phyloP scores from a whole-genome alignment of 1,140 invertebrate species.

The Drosophila lacteicornis region DNA sequence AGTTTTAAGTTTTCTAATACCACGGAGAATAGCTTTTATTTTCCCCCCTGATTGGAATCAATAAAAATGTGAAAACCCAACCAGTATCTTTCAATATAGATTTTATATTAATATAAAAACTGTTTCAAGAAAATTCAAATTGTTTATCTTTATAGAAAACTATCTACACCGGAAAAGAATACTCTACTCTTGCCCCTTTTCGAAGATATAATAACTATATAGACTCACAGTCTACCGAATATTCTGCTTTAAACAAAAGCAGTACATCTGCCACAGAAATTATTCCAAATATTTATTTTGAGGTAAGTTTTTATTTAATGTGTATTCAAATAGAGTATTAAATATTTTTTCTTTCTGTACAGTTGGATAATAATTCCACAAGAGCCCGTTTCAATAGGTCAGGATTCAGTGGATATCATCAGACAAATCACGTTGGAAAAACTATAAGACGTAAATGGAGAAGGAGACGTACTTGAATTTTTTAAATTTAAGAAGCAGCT shows the following conservation, averaged over 20 bases:
- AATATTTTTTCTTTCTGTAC: not conserved
- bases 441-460: not conserved
- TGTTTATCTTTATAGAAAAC: not conserved
- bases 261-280: not conserved
- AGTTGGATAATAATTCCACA: not conserved
- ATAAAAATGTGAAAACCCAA: too few species aligned
- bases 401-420: not conserved
- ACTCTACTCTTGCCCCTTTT: fast-evolving
- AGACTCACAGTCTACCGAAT: not conserved
- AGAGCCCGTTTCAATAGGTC: not conserved
- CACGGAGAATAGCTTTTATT: too few species aligned
- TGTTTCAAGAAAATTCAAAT: too few species aligned
- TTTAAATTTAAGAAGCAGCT: not conserved
- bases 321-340: fast-evolving
- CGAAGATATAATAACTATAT: too few species aligned
- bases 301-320: not conserved
- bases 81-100: too few species aligned
- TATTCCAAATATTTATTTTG: not conserved
- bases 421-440: not conserved
- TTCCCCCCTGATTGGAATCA: too few species aligned
- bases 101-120: too few species aligned
- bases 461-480: not conserved
- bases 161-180: not conserved
- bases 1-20: not conserved
- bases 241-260: not conserved